These are phyloP conservation scores for Halcyon leucocephala DNA, from an alignment of 2,797 vertebrate species.

Conservation along the genomic window DNA sequence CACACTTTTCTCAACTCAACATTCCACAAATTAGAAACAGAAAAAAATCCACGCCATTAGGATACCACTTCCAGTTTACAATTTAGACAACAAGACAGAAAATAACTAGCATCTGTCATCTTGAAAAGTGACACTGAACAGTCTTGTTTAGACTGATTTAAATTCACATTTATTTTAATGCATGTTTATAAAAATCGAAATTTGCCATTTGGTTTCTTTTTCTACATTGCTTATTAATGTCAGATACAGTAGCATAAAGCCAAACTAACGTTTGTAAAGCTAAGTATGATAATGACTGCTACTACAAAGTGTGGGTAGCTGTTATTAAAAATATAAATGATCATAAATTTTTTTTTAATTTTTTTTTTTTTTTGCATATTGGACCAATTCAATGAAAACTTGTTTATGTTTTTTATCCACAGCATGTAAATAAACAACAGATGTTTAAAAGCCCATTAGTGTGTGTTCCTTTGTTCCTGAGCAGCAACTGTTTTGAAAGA, in stretches of 20 bases:
- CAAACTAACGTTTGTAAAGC: neutral
- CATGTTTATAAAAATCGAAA: neutral
- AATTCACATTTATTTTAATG: conserved; percentile 23
- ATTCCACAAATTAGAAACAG: neutral
- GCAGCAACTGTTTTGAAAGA: neutral
- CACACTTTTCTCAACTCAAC: neutral
- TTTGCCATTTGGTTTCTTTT: neutral
- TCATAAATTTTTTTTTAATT: neutral
- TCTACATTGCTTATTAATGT: neutral
- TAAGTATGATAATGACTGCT: neutral
- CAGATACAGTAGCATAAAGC: neutral
- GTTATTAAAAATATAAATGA: neutral
- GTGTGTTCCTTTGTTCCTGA: neutral
- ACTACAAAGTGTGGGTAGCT: neutral
- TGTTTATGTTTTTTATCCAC: neutral
- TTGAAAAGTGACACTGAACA: neutral
- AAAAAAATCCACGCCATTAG: neutral
- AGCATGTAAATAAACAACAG: neutral
- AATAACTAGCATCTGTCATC: neutral
- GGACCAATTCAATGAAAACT: neutral
- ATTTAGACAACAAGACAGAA: neutral
- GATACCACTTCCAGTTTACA: neutral
- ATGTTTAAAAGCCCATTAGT: neutral
- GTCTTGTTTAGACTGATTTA: conserved; percentile 33
- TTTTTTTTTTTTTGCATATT: neutral